Percentiles rank a stretch among this genome's conserved stretches.
phyloP scores from a whole-genome alignment of 2,113 vertebrate species.

The Mohoua ochrocephala region DNA sequence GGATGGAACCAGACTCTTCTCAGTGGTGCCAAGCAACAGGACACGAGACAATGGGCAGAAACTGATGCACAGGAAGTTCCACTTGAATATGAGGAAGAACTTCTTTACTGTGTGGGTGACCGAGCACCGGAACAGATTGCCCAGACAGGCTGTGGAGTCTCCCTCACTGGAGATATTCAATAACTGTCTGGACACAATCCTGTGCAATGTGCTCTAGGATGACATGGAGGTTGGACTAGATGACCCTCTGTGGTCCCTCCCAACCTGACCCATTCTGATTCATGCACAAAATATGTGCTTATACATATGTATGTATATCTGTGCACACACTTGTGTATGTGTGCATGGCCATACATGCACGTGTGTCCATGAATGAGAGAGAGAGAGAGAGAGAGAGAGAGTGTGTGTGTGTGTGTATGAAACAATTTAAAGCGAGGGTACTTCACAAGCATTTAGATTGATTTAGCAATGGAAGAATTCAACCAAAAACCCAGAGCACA shows the following conservation, averaged over 20 bases:
- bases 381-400: too few relatives aligned
- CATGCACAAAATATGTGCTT: rapidly evolving
- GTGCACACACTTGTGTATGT: not conserved
- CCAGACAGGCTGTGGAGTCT: not conserved
- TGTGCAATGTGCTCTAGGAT: not conserved
- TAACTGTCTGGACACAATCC: not conserved
- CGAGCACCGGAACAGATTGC: not conserved
- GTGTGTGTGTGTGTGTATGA: not conserved
- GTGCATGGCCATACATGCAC: not conserved
- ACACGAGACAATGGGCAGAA: not conserved
- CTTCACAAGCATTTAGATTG: not conserved
- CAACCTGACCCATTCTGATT: not conserved
- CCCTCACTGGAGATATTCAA: not conserved
- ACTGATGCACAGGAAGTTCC: not conserved
- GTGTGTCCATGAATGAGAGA: not conserved
- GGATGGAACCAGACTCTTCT: not conserved
- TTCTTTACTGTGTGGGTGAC: not conserved
- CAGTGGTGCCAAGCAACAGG: not conserved
- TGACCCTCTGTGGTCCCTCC: not conserved
- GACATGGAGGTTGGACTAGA: not conserved
- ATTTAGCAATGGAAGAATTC: constrained; percentile 33
- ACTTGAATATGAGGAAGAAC: not conserved
- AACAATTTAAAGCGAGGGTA: not conserved
- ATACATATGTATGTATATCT: not conserved
- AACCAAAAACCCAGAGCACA: constrained; percentile 26